A percentile compares a stretch with the other conserved stretches of the same genome.
Evolutionary conservation across 2,113 vertebrate species (phyloP).

Genomic region (Mohoua ochrocephala): DNA sequence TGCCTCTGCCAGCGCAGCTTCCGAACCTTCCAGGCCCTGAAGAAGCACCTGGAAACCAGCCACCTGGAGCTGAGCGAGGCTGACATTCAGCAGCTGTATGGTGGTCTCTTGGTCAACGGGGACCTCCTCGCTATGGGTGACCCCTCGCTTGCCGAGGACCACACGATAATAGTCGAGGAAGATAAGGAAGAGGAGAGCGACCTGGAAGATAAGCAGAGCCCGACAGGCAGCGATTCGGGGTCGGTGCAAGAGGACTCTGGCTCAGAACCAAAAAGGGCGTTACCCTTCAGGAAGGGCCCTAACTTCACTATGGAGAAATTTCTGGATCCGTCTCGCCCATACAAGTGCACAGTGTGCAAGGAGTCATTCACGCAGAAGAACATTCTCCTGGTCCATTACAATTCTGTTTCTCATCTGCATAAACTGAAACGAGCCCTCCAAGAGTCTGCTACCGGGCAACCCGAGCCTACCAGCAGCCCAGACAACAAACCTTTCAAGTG

Average conservation of each 20-base stretch:
- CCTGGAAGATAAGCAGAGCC: slow-evolving; percentile 94
- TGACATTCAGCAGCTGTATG: slow-evolving; percentile 96
- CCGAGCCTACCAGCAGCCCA: slow-evolving; percentile 93
- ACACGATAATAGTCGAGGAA: slow-evolving; percentile 89
- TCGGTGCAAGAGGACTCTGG: slow-evolving; percentile 93
- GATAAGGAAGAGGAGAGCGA: slow-evolving; percentile 98
- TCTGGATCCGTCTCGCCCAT: slow-evolving; percentile 94
- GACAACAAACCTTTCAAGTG: slow-evolving; percentile 99
- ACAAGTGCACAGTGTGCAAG: slow-evolving; percentile 98
- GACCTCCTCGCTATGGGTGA: slow-evolving; percentile 93
- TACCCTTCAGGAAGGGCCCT: slow-evolving; percentile 95
- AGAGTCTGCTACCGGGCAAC: slow-evolving; percentile 93
- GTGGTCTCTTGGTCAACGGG: slow-evolving; percentile 91
- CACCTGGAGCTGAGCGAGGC: slow-evolving; percentile 95
- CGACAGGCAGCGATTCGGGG: slow-evolving; percentile 91
- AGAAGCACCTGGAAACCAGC: slow-evolving; percentile 96
- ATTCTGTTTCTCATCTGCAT: slow-evolving; percentile 97
- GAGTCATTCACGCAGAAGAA: slow-evolving; percentile 99
- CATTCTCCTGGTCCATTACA: slow-evolving; percentile 97
- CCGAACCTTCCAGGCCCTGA: slow-evolving; percentile 94
- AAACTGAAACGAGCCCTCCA: slow-evolving; percentile 97
- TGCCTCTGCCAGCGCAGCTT: slow-evolving; percentile 98
- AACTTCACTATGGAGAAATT: slow-evolving; percentile 99
- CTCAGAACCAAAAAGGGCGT: slow-evolving; percentile 93
- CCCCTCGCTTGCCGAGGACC: slow-evolving; percentile 87